Evolutionary conservation across 2,797 vertebrate species (phyloP), one percentile per base, ranked within the genome.

Genomic region (Orientallactaga sibirica): DNA sequence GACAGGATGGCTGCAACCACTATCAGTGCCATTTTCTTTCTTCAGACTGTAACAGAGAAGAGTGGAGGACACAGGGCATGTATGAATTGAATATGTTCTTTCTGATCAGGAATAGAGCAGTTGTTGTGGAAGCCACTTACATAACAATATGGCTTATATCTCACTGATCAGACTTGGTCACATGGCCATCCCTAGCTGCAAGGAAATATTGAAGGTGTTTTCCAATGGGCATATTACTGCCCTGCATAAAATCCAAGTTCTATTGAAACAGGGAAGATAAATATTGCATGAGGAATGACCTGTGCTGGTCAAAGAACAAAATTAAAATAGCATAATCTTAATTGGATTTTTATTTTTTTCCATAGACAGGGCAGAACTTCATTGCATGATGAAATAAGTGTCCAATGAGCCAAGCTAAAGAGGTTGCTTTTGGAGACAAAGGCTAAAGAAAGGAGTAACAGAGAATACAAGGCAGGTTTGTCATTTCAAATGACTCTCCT

Each of bases 191-290:
- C 29, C 15, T 55, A 87, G 73, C 3, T 37, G 27, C 85, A 74
- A 29, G 1, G 62, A 92, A 24, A 41, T 79, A 83, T 85, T 43
- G n/a, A 20, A 68, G 11, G 74, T 70, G 29, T 82, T 96, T 96
- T 91, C 78, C 82, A 79, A 33, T 37, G 27, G 67, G 10, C 0
- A 5, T 24, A 6, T 61, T 86, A 43, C 55, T 48, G 70, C 48
- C 37, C 61, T 92, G 66, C 58, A 70, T 41, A 81, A 64, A 79
- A 79, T 73, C 64, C n/a, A 80, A 78, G 29, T 92, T 55, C 33
- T 74, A 3, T 85, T 85, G 37, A 70, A 77, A 77, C 90, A 91
- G 48, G n/a, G 14, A 87, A 92, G 43, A 73, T 41, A 55, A 62
- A 77, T 33, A 88, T 16, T 33, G 7, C 16, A 27, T 74, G 33